Percentiles rank a stretch among this genome's conserved stretches.
These are phyloP conservation scores for Leptinotarsa undecemlineata DNA, from an alignment of 1,140 invertebrate genomes.

Conservation along the genomic window DNA sequence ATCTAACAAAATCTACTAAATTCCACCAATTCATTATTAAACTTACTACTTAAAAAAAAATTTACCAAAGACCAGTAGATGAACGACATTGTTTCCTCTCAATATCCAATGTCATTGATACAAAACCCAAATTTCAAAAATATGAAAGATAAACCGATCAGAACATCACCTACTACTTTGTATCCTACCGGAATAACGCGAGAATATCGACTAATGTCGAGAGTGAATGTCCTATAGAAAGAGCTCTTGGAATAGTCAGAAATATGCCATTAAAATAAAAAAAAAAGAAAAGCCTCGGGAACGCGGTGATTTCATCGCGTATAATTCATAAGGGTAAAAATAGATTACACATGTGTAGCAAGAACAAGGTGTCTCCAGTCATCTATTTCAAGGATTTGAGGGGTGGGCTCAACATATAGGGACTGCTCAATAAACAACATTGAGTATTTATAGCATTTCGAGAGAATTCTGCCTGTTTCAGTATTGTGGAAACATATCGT, in stretches of 20 bases:
- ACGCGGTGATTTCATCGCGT: conserved; percentile 4
- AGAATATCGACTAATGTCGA: background rate
- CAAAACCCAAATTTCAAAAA: background rate
- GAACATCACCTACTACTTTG: background rate
- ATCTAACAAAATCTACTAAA: too few relatives aligned
- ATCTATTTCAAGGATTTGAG: conserved; percentile 10
- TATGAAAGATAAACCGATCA: too few relatives aligned
- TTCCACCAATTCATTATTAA: too few relatives aligned
- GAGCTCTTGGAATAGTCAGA: conserved; percentile 25
- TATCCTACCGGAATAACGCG: background rate
- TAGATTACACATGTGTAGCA: conserved; percentile 17
- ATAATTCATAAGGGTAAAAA: conserved; percentile 24
- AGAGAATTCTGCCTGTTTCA: background rate
- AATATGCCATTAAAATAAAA: conserved; percentile 23
- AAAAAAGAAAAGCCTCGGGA: background rate
- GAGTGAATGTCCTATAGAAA: conserved; percentile 19
- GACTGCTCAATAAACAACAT: too few relatives aligned
- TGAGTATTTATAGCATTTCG: too few relatives aligned
- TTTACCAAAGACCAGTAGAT: conserved; percentile 53
- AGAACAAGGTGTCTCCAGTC: background rate
- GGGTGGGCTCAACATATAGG: background rate
- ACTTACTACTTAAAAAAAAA: background rate
- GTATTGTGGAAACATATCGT: background rate
- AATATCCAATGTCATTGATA: background rate
- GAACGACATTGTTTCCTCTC: conserved; percentile 45